Conservation (phyloP, 2,113 vertebrate species). For the Coptodon bakossiorum region DNA sequence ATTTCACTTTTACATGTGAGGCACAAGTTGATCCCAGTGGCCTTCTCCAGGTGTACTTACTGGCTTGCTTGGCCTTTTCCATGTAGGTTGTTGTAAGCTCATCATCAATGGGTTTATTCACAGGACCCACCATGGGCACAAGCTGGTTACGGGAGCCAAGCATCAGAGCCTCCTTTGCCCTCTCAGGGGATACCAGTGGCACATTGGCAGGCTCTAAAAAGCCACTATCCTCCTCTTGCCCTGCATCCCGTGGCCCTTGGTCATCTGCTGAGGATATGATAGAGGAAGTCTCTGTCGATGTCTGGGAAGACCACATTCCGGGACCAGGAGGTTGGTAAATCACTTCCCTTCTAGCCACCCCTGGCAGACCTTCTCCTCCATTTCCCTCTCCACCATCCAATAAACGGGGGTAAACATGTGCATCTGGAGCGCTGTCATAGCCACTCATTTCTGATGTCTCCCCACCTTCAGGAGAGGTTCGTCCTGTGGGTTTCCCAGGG, state of each 20-base stretch:
- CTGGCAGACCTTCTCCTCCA: slow-evolving; percentile 32
- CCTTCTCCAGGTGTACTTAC: slow-evolving; percentile 75
- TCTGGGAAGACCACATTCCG: slow-evolving; percentile 68
- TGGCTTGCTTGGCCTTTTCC: slow-evolving; percentile 97
- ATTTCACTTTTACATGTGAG: background rate
- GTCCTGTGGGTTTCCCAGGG: slow-evolving; percentile 52
- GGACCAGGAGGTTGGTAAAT: slow-evolving; percentile 64
- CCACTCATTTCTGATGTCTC: slow-evolving; percentile 78
- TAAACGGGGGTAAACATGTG: slow-evolving; percentile 64
- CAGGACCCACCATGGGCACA: slow-evolving; percentile 95
- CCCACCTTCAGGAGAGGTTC: slow-evolving; percentile 66
- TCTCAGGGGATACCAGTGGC: slow-evolving; percentile 79
- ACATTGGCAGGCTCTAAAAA: slow-evolving; percentile 67
- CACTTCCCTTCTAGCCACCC: slow-evolving; percentile 79
- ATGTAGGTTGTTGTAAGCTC: slow-evolving; percentile 88
- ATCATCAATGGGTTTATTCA: slow-evolving; percentile 88
- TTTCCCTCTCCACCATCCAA: slow-evolving; percentile 38
- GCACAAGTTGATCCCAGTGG: background rate
- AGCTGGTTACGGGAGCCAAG: slow-evolving; percentile 82
- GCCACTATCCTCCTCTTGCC: slow-evolving; percentile 69
- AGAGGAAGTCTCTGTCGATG: slow-evolving; percentile 78
- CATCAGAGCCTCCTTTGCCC: slow-evolving; percentile 76
- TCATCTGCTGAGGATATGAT: slow-evolving; percentile 81
- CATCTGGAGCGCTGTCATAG: slow-evolving; percentile 78
- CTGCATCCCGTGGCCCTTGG: slow-evolving; percentile 63